A percentile compares a stretch with the other conserved stretches of the same genome.
Conservation (phyloP, 2,113 vertebrate species). For the Naja naja region DNA sequence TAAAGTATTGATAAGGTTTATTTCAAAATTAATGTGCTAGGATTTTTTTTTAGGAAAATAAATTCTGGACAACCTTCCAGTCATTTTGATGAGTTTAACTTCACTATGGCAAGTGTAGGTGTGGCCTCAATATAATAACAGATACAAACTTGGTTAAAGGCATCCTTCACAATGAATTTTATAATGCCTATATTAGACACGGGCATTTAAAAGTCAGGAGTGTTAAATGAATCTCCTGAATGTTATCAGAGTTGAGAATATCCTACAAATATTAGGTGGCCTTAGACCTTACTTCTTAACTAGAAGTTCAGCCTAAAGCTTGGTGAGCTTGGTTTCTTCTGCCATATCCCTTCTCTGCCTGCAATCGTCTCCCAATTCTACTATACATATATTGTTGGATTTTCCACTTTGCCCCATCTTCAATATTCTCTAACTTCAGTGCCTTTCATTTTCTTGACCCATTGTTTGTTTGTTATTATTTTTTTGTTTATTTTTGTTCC, state of each 20-base stretch:
- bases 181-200: background rate
- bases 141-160: background rate
- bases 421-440: background rate
- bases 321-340: background rate
- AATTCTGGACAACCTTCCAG: conserved; percentile 71
- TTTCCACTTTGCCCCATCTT: background rate
- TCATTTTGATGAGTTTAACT: conserved; percentile 75
- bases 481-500: no score
- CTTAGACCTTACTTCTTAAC: background rate
- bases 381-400: background rate
- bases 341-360: background rate
- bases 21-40: conserved; percentile 63
- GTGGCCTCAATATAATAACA: background rate
- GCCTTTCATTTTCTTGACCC: no score
- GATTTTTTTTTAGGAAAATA: conserved; percentile 34
- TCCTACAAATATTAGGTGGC: background rate
- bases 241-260: background rate
- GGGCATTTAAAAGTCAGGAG: background rate
- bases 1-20: conserved; percentile 66
- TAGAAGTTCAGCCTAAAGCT: background rate
- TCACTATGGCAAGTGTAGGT: conserved; percentile 33
- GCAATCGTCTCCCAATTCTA: background rate
- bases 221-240: background rate
- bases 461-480: no score
- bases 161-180: background rate